These are phyloP conservation scores for Epinephelus lanceolatus DNA, from an alignment of 2,113 vertebrate genomes.

Conservation along the genomic window DNA sequence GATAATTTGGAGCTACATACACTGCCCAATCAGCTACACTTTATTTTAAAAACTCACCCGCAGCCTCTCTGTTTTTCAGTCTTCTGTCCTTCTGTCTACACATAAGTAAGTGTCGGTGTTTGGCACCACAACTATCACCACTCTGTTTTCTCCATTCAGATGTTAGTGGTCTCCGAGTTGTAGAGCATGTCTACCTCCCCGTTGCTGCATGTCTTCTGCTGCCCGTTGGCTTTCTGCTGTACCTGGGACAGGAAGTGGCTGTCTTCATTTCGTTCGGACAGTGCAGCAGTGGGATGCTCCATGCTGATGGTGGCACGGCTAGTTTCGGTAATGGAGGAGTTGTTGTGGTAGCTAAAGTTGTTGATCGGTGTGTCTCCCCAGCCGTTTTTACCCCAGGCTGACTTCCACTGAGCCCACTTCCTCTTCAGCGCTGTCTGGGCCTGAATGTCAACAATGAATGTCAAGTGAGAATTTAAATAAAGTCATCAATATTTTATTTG, in stretches of 20 bases:
- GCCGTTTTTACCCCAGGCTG: constrained; percentile 67
- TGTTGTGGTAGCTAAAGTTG: constrained; percentile 81
- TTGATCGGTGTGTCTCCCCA: constrained; percentile 68
- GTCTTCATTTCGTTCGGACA: background rate
- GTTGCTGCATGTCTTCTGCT: constrained; percentile 57
- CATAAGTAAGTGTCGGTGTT: background rate
- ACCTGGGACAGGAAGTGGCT: background rate
- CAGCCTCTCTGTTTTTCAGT: background rate
- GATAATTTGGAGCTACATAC: constrained; percentile 22
- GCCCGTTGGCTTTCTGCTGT: constrained; percentile 49
- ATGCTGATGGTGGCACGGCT: constrained; percentile 73
- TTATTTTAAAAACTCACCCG: constrained; percentile 22
- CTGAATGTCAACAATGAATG: constrained; percentile 53
- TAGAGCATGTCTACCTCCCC: constrained; percentile 50
- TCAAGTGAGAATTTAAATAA: too few species aligned
- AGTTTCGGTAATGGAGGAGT: constrained; percentile 79
- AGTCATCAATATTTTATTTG: too few species aligned
- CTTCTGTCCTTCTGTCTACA: background rate
- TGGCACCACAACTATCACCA: background rate
- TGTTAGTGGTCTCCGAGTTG: constrained; percentile 59
- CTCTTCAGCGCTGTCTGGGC: constrained; percentile 82
- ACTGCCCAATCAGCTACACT: background rate
- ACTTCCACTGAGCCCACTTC: constrained; percentile 79
- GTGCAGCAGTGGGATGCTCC: background rate
- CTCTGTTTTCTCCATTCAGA: constrained; percentile 54